Evolutionary conservation across 1,140 invertebrate species (phyloP), one percentile per base, ranked within the genome.

Genomic region (Ceratoteleas bidentatus): DNA sequence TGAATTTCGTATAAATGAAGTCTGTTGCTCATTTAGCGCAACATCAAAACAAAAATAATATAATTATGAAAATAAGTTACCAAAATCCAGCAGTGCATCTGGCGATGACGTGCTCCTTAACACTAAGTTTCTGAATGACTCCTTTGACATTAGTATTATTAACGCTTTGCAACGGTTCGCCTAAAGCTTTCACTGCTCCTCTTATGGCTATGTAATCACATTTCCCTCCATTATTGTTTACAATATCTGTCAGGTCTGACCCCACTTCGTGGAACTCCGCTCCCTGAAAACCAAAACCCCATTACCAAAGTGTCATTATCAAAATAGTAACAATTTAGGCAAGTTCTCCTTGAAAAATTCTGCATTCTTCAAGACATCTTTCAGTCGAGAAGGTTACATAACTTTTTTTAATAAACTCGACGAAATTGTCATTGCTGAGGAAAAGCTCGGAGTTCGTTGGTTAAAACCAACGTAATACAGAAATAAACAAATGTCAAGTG

Each of bases 51-150:
- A 24, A 24, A 24, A 24, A 24, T 24, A 24, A 24, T 24, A 24
- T 24, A 4, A 24, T 24, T 24, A 24, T 24, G 24, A 24, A n/a
- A 24, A 2, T 24, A 49, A 49, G 0, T 33, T 86, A 92, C 96
- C 96, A 96, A 87, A 96, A 96, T 7, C 96, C 96, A 47, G 94
- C 93, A 11, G 95, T 94, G 43, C 93, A 94, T 87, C 95, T 92
- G 32, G 95, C 93, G 56, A 96, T 92, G 2, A 96, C 93, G 92
- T 96, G 95, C 89, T 96, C 95, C 87, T 95, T 95, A 70, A 95
- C 93, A 83, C 92, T 94, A 66, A 95, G 88, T 83, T 91, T 93
- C 84, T 96, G 95, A 52, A 96, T 89, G 0, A 96, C 95, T 62
- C 95, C 96, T 61, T 93, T 93, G 0, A 96, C 92, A 61, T 93